Base-by-base conservation (phyloP, 2,888 invertebrate species). In the Agonum fuliginosum region DNA sequence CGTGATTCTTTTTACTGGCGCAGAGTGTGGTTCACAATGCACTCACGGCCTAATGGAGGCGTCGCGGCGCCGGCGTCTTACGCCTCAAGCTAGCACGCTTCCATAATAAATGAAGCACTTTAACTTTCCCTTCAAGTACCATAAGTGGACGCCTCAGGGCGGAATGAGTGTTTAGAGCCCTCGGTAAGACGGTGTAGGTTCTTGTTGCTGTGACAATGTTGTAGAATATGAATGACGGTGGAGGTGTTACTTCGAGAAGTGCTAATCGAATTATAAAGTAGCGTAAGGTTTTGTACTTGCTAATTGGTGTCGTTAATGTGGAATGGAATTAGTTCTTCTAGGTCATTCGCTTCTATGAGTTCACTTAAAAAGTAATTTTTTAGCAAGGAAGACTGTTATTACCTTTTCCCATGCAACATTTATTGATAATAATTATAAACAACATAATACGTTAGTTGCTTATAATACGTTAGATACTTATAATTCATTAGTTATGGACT, bases 61-160 rank as follows among this genome's bases (percentile, higher is more conserved):
- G 67, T 62, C 30, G 43, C 43, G 5, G 14, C 14, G 43, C 20
- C 48, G 20, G 20, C 48, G 20, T 54, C 54, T 54, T 67, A 19
- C 54, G 22, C 67, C 43, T 6, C 41, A 65, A 67, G 67, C 67
- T 67, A 67, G 62, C 62, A 62, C 43, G 67, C 67, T 67, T 67
- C 41, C 67, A 67, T 67, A 67, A 67, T 67, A 67, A 67, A 67
- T 67, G 67, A 67, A 67, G 43, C 67, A 67, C 67, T 67, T 67
- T 67, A 67, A 67, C 67, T 67, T 67, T 37, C 67, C 43, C 43
- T 67, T 67, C 37, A 67, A 62, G 30, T 62, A 34, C 34, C 62
- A 34, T 62, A 62, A 62, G 62, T 62, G 62, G 62, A 62, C 17
- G 58, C 24, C 27, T 24, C 14, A 48, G 12, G 62, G 17, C 30